Conservation (phyloP, 2,113 vertebrate species). For the Cryptomyrus ogoouensis region DNA sequence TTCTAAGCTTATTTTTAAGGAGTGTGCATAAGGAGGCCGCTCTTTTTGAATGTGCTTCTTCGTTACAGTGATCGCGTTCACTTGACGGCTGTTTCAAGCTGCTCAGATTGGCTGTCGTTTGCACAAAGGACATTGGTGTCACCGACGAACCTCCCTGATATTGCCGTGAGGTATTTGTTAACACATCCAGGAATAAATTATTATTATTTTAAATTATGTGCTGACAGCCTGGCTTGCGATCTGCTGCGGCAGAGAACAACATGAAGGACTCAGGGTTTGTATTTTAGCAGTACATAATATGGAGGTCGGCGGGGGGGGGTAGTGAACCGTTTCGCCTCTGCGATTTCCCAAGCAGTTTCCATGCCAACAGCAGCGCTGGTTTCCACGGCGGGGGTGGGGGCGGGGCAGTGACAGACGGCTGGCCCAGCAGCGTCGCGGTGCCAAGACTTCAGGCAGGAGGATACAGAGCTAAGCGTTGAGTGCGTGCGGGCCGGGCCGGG, state of each 20-base stretch:
- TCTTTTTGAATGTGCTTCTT: neutral
- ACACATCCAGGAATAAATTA: conserved; percentile 1
- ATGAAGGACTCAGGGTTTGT: neutral
- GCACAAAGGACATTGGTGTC: neutral
- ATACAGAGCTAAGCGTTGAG: neutral
- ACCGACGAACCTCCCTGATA: neutral
- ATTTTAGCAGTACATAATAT: neutral
- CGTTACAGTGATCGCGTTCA: neutral
- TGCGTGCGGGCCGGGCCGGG: neutral
- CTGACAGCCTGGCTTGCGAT: neutral
- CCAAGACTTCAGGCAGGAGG: neutral
- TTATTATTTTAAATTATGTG: neutral
- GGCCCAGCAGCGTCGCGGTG: neutral
- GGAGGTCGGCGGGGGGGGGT: neutral
- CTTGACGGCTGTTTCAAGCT: neutral
- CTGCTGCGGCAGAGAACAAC: neutral
- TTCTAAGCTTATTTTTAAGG: neutral
- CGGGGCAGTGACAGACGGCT: neutral
- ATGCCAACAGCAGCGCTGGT: conserved; percentile 2
- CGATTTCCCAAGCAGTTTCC: conserved; percentile 14
- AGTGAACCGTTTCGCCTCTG: neutral
- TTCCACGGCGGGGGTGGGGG: neutral
- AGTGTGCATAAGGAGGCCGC: neutral
- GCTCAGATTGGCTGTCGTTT: neutral
- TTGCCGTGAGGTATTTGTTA: neutral